These are phyloP conservation scores for Phlogophora meticulosa DNA, from an alignment of 2,888 invertebrate genomes.

Conservation along the genomic window DNA sequence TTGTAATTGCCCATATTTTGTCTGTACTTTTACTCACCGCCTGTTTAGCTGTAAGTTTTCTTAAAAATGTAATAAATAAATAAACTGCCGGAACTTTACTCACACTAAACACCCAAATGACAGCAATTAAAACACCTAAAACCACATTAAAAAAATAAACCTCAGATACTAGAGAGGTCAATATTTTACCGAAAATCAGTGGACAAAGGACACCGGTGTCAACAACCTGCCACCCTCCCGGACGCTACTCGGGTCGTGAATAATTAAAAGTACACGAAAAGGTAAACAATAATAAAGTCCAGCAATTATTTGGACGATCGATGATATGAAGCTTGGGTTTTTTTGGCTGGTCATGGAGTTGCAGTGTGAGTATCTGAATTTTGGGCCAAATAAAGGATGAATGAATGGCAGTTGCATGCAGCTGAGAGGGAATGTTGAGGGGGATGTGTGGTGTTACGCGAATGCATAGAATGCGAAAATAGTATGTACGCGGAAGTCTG, in stretches of 20 bases:
- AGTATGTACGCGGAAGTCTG: no score
- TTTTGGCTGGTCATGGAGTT: background rate
- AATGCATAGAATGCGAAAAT: no score
- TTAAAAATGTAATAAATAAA: no score
- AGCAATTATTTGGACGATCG: constrained; percentile 19
- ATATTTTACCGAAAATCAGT: constrained; percentile 46
- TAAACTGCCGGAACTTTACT: constrained; percentile 12
- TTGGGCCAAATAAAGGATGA: no score
- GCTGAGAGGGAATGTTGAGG: no score
- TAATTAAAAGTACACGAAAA: constrained; percentile 56
- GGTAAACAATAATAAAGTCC: constrained; percentile 48
- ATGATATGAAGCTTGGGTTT: background rate
- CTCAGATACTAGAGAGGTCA: constrained; percentile 39
- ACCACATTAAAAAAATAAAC: constrained; percentile 5
- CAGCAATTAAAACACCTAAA: constrained; percentile 10
- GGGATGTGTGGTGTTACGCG: no score
- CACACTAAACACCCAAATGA: constrained; percentile 1
- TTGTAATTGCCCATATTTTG: no score
- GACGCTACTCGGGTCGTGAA: constrained; percentile 40
- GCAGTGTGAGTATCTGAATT: background rate
- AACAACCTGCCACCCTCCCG: constrained; percentile 63
- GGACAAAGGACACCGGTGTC: constrained; percentile 60
- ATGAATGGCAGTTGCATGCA: no score
- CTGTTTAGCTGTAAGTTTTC: no score
- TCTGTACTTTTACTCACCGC: no score